phyloP scores from a whole-genome alignment of 2,888 invertebrate genomes.

The Limnephilus rhombicus region DNA sequence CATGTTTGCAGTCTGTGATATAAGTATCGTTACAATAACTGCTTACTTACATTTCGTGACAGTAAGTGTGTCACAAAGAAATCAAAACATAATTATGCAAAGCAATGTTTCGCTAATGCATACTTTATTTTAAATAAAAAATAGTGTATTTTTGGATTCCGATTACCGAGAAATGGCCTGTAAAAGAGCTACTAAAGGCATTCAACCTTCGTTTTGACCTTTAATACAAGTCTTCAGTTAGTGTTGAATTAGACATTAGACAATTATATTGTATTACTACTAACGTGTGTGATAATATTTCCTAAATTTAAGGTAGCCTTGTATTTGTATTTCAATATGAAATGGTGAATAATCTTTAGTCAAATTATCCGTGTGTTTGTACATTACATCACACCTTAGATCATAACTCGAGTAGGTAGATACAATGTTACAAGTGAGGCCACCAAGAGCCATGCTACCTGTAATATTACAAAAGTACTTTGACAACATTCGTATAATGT shows the following conservation, averaged over 20 bases:
- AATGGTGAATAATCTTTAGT: neutral
- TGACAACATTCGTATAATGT: neutral
- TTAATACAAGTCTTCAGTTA: neutral
- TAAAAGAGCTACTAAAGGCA: neutral
- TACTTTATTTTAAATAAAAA: neutral
- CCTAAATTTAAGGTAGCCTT: constrained; percentile 1
- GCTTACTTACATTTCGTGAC: neutral
- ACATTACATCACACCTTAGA: neutral
- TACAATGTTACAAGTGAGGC: neutral
- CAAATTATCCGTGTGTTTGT: neutral
- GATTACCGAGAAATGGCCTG: neutral
- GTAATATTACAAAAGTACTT: neutral
- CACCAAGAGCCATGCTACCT: neutral
- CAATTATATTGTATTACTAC: neutral
- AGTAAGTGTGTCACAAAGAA: too few species aligned
- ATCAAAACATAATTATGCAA: too few species aligned
- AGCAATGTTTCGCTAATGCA: too few species aligned
- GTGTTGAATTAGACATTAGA: neutral
- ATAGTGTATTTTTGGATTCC: neutral
- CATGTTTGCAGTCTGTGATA: neutral
- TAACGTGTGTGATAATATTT: constrained; percentile 16
- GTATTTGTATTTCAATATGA: neutral
- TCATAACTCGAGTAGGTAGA: neutral
- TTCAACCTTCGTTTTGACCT: neutral
- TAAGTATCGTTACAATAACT: neutral